A percentile compares a stretch with the other conserved stretches of the same genome.
Evolutionary conservation across 2,797 vertebrate genomes (phyloP).

Genomic region (Cichlasoma orientale): DNA sequence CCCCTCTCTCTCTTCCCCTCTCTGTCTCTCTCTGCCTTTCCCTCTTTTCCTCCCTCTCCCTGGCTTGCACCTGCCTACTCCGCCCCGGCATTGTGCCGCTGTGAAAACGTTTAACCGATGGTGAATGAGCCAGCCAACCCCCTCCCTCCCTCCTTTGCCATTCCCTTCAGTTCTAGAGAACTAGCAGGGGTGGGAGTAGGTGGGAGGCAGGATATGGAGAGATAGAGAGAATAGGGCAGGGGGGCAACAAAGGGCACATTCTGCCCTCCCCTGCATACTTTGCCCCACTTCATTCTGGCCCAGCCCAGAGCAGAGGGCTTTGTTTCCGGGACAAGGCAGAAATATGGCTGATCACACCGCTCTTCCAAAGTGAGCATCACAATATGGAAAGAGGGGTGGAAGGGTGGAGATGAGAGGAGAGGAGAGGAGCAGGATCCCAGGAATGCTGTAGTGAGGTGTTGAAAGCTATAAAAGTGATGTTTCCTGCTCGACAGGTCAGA

Average conservation of each 20-base stretch:
- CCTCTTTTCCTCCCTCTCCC: slow-evolving; percentile 71
- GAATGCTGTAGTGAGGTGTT: slow-evolving; percentile 11
- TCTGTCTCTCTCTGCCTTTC: slow-evolving; percentile 57
- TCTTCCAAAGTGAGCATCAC: slow-evolving; percentile 80
- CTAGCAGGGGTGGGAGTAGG: slow-evolving; percentile 62
- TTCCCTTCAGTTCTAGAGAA: slow-evolving; percentile 73
- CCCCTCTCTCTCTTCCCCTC: slow-evolving; percentile 55
- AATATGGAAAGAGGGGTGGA: slow-evolving; percentile 44
- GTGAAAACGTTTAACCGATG: slow-evolving; percentile 97
- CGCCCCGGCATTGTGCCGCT: slow-evolving; percentile 85
- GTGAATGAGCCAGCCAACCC: slow-evolving; percentile 81
- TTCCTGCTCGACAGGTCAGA: slow-evolving; percentile 30
- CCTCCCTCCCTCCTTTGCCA: slow-evolving; percentile 39
- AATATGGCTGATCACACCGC: slow-evolving; percentile 72
- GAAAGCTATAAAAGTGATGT: slow-evolving; percentile 25
- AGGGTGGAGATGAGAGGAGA: slow-evolving; percentile 26
- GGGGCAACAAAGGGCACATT: slow-evolving; percentile 79
- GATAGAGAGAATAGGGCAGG: slow-evolving; percentile 73
- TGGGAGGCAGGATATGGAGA: slow-evolving; percentile 80
- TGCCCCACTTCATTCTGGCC: slow-evolving; percentile 76
- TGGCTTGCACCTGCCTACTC: slow-evolving; percentile 81
- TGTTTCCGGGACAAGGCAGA: slow-evolving; percentile 76
- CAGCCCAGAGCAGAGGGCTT: slow-evolving; percentile 75
- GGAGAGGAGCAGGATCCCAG: slow-evolving; percentile 27
- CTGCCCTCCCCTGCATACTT: slow-evolving; percentile 77